Evolutionary conservation across 2,797 vertebrate species (phyloP).

Genomic region (Clarias pachynema): DNA sequence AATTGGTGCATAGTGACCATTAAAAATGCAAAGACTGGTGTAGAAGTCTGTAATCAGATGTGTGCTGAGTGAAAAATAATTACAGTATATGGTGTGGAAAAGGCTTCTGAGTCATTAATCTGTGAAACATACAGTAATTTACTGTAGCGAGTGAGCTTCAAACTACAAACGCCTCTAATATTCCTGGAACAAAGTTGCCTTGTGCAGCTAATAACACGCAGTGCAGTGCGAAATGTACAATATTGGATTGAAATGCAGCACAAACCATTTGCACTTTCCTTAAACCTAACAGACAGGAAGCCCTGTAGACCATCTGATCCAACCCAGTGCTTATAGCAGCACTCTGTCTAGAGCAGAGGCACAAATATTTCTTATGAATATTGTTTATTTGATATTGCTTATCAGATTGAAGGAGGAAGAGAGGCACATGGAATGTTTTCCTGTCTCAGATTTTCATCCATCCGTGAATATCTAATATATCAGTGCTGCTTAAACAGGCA

Average conservation of each 20-base stretch:
- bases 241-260: slow-evolving; percentile 26
- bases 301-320: slow-evolving; percentile 53
- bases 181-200: slow-evolving; percentile 38
- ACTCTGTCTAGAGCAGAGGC: slow-evolving; percentile 46
- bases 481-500: slow-evolving; percentile 79
- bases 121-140: slow-evolving; percentile 46
- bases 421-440: slow-evolving; percentile 67
- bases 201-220: slow-evolving; percentile 57
- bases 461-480: slow-evolving; percentile 81
- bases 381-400: slow-evolving; percentile 65
- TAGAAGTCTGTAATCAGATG: slow-evolving; percentile 51
- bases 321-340: slow-evolving; percentile 41
- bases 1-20: slow-evolving; percentile 41
- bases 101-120: slow-evolving; percentile 23
- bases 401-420: slow-evolving; percentile 65
- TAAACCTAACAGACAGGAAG: slow-evolving; percentile 41
- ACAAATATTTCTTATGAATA: slow-evolving; percentile 62
- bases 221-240: slow-evolving; percentile 34
- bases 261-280: slow-evolving; percentile 56
- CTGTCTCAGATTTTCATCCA: slow-evolving; percentile 70
- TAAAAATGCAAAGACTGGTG: slow-evolving; percentile 36
- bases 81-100: slow-evolving; percentile 40
- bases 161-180: slow-evolving; percentile 40
- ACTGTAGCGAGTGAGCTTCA: slow-evolving; percentile 11
- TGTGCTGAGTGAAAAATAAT: slow-evolving; percentile 52